Conservation (phyloP, 92 coral and sea anemone genomes). For the Hydrozoanthus gracilis region DNA sequence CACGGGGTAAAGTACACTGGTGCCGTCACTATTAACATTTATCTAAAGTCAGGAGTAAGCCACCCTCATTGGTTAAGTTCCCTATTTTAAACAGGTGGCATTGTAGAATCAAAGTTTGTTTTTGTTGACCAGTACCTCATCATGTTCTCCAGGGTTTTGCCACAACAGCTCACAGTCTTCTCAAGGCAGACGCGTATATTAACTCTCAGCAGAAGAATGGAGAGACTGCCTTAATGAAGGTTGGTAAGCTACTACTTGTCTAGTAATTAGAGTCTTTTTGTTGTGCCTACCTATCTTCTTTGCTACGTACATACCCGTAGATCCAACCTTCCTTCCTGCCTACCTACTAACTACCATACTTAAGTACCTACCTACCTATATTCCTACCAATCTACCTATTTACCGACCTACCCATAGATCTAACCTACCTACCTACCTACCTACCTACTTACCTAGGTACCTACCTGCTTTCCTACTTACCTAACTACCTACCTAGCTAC, state of each 20-base stretch:
- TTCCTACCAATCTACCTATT: too few relatives aligned
- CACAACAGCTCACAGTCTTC: conserved; percentile 73
- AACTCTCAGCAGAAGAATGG: conserved; percentile 82
- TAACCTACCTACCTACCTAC: not conserved
- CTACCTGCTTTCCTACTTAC: not conserved
- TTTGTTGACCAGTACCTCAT: not conserved
- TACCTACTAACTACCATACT: too few relatives aligned
- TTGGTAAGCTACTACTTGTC: conserved; percentile 6
- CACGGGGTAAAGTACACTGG: too few relatives aligned
- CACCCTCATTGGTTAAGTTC: not conserved
- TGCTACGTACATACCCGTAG: too few relatives aligned
- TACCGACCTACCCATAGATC: too few relatives aligned
- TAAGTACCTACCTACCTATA: too few relatives aligned
- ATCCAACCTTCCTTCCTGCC: too few relatives aligned
- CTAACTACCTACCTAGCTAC: not conserved
- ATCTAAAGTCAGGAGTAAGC: not conserved
- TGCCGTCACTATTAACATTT: too few relatives aligned
- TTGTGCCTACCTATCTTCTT: not conserved
- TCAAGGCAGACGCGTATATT: conserved; percentile 83
- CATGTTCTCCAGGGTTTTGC: conserved; percentile 70
- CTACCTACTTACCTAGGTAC: not conserved
- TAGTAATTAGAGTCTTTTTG: not conserved
- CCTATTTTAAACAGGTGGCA: not conserved
- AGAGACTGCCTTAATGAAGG: conserved; percentile 96
- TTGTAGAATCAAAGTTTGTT: not conserved